Percentiles rank a stretch among this genome's conserved stretches.
Conservation (phyloP, 2,113 vertebrate species). For the Pipa parva region DNA sequence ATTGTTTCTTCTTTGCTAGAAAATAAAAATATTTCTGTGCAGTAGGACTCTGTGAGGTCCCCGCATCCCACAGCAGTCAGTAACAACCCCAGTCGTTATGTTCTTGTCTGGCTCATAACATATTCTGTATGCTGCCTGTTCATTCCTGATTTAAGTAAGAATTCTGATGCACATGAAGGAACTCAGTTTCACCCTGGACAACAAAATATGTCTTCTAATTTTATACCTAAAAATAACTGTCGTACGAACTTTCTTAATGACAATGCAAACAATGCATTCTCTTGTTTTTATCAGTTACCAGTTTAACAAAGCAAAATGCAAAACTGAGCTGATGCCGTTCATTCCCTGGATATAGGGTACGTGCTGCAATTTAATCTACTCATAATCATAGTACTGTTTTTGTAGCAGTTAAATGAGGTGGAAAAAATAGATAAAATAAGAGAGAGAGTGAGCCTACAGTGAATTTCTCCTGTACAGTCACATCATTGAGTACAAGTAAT, state of each 20-base stretch:
- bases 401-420: slow-evolving; percentile 42
- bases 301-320: not conserved
- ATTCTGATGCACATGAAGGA: too few species aligned
- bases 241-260: slow-evolving; percentile 14
- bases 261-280: too few species aligned
- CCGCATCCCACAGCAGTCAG: too few species aligned
- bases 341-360: not conserved
- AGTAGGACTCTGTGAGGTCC: too few species aligned
- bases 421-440: slow-evolving; percentile 44
- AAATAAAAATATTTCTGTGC: too few species aligned
- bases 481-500: slow-evolving; percentile 55
- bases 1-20: too few species aligned
- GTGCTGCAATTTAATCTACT: slow-evolving; percentile 47
- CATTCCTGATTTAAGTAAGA: too few species aligned
- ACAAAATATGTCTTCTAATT: slow-evolving; percentile 18
- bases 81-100: too few species aligned
- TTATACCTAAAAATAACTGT: slow-evolving; percentile 14
- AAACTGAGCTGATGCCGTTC: slow-evolving; percentile 14
- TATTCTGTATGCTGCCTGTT: too few species aligned
- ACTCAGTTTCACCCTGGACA: too few species aligned
- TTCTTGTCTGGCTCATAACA: too few species aligned
- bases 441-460: slow-evolving; percentile 46
- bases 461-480: slow-evolving; percentile 50
- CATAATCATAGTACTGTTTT: slow-evolving; percentile 52
- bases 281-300: not conserved